Percentiles rank a stretch among this genome's conserved stretches.
phyloP scores from a whole-genome alignment of 2,888 invertebrate species.

The Acronicta leporina region DNA sequence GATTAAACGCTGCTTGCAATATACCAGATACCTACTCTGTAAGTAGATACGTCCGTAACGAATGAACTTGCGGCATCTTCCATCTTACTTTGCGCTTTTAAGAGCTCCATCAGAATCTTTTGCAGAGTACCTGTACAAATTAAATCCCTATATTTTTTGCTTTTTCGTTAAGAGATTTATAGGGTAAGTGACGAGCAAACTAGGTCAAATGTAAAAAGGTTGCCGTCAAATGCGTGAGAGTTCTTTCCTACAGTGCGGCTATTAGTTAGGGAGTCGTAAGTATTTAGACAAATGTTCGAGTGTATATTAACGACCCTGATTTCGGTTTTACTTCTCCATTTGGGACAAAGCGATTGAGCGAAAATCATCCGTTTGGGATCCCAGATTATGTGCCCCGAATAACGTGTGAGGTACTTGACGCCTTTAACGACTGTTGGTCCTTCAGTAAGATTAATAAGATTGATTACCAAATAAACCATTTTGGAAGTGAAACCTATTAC shows the following conservation, averaged over 20 bases:
- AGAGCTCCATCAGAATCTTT: constrained; percentile 28
- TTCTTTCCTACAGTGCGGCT: constrained; percentile 5
- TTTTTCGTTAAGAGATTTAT: constrained; percentile 29
- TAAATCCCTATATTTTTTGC: constrained; percentile 24
- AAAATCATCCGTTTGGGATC: constrained; percentile 51
- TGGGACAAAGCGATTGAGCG: constrained; percentile 47
- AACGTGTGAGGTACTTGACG: constrained; percentile 44
- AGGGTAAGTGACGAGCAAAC: constrained; percentile 22
- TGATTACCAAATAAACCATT: constrained; percentile 54
- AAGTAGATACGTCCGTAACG: constrained; percentile 10
- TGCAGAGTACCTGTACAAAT: constrained; percentile 18
- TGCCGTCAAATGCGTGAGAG: constrained; percentile 19
- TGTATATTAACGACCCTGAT: constrained; percentile 44
- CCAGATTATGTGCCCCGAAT: constrained; percentile 52
- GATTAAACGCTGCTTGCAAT: constrained; percentile 7
- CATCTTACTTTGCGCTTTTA: constrained; percentile 33
- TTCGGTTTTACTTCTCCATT: constrained; percentile 48
- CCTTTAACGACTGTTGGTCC: constrained; percentile 53
- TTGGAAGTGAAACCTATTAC: constrained; percentile 35
- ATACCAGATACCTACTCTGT: too few species aligned
- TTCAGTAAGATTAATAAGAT: constrained; percentile 55
- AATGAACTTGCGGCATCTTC: constrained; percentile 23
- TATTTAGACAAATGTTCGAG: constrained; percentile 51
- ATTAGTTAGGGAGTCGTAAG: constrained; percentile 30
- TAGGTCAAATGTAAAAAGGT: constrained; percentile 25